These are phyloP conservation scores for Lithophane leautieri DNA, from an alignment of 2,888 invertebrate species.

Conservation along the genomic window DNA sequence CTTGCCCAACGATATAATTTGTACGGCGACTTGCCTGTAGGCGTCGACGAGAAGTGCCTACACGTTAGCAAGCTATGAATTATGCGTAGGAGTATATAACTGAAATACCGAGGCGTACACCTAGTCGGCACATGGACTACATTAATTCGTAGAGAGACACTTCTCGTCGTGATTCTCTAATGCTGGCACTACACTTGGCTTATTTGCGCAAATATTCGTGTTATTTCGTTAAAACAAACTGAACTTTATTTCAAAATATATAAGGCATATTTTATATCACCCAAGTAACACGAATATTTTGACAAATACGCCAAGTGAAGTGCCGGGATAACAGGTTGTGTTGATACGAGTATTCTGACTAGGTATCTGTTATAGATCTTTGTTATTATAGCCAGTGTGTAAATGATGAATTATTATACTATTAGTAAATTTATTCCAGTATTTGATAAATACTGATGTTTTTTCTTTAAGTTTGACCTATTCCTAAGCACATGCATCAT, in stretches of 20 bases:
- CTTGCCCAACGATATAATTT: constrained; percentile 27
- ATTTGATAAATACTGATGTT: constrained; percentile 35
- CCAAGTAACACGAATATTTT: constrained; percentile 8
- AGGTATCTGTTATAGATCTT: constrained; percentile 35
- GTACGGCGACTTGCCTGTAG: constrained; percentile 25
- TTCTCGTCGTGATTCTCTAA: constrained; percentile 44
- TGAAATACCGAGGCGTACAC: constrained; percentile 25
- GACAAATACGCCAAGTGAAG: constrained; percentile 20
- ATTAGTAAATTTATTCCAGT: constrained; percentile 35
- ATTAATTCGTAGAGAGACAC: constrained; percentile 20
- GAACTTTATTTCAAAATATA: neutral
- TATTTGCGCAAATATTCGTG: constrained; percentile 3
- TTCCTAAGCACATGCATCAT: constrained; percentile 54
- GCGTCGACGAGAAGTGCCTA: constrained; percentile 33
- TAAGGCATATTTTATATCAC: neutral
- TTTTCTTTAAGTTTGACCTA: constrained; percentile 35
- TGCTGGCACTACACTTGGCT: constrained; percentile 20
- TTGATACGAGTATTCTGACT: constrained; percentile 58
- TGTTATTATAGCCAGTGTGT: constrained; percentile 42
- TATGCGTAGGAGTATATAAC: constrained; percentile 32
- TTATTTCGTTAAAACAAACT: constrained; percentile 9
- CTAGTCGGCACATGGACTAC: constrained; percentile 20
- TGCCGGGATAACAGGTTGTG: constrained; percentile 57
- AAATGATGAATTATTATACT: constrained; percentile 40
- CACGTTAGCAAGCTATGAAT: constrained; percentile 31